These are phyloP conservation scores for Fukomys damarensis DNA, from an alignment of 2,113 vertebrate species.

Conservation along the genomic window DNA sequence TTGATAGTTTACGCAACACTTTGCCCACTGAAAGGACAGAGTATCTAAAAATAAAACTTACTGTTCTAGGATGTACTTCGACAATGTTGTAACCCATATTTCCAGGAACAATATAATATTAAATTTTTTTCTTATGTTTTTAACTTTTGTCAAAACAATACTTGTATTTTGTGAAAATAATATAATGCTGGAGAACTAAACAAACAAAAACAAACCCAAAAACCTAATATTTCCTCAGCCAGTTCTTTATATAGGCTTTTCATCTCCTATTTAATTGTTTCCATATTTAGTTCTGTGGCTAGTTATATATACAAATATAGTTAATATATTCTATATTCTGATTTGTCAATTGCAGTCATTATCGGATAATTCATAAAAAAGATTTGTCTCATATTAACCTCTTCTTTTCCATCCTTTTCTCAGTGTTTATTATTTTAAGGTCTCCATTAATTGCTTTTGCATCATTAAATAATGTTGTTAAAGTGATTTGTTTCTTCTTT, in stretches of 20 bases:
- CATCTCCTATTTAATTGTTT: not conserved
- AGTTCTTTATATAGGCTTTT: not conserved
- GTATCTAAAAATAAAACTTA: not conserved
- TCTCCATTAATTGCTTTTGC: not conserved
- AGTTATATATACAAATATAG: not conserved
- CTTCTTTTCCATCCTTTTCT: not conserved
- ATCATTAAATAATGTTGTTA: not conserved
- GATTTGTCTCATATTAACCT: not conserved
- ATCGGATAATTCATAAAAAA: not conserved
- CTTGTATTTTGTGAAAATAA: not conserved
- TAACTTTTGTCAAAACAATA: slow-evolving; percentile 38
- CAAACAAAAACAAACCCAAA: not conserved
- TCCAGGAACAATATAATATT: not conserved
- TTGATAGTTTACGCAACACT: not conserved
- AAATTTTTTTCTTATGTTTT: not conserved
- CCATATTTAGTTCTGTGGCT: slow-evolving; percentile 12
- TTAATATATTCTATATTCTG: not conserved
- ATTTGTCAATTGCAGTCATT: not conserved
- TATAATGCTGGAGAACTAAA: not conserved
- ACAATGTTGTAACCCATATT: not conserved
- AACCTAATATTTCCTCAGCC: not conserved
- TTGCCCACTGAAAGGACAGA: not conserved
- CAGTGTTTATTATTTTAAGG: slow-evolving; percentile 1
- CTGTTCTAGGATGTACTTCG: not conserved
- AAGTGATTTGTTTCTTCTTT: not conserved